Conservation (phyloP, 2,888 invertebrate species). For the Lucinisca nassula region DNA sequence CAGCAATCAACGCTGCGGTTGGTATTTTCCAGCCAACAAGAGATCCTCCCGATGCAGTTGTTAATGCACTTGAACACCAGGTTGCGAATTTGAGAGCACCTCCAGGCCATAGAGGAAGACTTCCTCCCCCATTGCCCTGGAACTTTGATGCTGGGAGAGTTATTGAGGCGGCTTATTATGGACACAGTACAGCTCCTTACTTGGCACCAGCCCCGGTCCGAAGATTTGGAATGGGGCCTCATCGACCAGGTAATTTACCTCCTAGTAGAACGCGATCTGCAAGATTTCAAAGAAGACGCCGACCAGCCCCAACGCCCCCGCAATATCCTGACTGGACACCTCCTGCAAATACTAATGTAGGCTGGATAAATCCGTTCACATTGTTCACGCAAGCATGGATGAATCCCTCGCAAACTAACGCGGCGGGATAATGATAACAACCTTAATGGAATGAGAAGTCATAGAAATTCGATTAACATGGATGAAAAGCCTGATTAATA, state of each 20-base stretch:
- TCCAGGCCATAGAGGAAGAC: conserved; percentile 23
- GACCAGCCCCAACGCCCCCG: neutral
- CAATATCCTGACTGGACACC: neutral
- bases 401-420: neutral
- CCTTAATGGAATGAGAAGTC: neutral
- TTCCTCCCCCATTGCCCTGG: conserved; percentile 49
- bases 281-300: neutral
- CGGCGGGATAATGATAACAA: neutral
- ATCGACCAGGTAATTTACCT: neutral
- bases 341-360: neutral
- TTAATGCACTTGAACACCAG: conserved; percentile 50
- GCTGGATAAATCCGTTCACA: neutral
- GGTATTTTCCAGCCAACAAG: conserved; percentile 46
- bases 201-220: neutral
- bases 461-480: neutral
- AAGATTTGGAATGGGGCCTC: neutral
- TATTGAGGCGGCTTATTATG: conserved; percentile 53
- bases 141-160: conserved; percentile 47
- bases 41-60: conserved; percentile 53
- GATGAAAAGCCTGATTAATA: neutral
- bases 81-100: conserved; percentile 53
- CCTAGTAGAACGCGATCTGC: neutral
- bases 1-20: conserved; percentile 41
- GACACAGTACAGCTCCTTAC: conserved; percentile 23
- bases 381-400: neutral